Percentiles rank a stretch among this genome's conserved stretches.
Evolutionary conservation across 1,140 invertebrate species (phyloP).

Genomic region (Solenopsis fugax): DNA sequence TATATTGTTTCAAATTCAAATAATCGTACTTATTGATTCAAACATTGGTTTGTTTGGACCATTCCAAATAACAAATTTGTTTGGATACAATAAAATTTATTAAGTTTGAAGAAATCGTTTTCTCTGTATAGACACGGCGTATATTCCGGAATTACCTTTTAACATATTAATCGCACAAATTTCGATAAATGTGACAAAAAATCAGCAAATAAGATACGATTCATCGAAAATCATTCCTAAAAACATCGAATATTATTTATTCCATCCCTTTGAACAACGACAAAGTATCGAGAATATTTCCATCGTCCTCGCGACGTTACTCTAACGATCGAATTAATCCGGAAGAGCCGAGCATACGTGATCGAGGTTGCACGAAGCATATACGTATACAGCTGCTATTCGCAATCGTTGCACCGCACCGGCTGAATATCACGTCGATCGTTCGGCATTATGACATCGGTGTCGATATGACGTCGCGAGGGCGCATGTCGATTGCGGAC

Average conservation of each 20-base stretch:
- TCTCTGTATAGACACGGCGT: too few species aligned
- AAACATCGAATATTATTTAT: neutral
- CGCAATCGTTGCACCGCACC: slow-evolving; percentile 53
- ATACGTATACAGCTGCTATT: neutral
- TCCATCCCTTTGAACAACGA: neutral
- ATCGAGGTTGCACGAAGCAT: neutral
- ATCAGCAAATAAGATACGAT: neutral
- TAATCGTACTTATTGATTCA: too few species aligned
- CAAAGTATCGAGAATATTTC: neutral
- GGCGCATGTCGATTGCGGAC: slow-evolving; percentile 51
- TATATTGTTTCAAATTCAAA: too few species aligned
- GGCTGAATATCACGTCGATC: slow-evolving; percentile 50
- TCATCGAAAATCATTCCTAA: neutral
- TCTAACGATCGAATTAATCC: slow-evolving; percentile 29
- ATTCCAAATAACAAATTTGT: too few species aligned
- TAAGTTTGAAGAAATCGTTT: too few species aligned
- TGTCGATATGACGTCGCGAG: slow-evolving; percentile 54
- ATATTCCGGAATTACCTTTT: too few species aligned
- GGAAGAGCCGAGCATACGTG: slow-evolving; percentile 20
- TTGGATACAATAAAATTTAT: too few species aligned
- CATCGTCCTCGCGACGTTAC: neutral
- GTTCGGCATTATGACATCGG: slow-evolving; percentile 23
- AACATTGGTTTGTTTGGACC: too few species aligned
- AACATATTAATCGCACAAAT: neutral
- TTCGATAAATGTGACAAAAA: neutral